Evolutionary conservation across 1,140 invertebrate genomes (phyloP), one percentile per base, ranked within the genome.

Genomic region (Caenorhabditis tropicalis): DNA sequence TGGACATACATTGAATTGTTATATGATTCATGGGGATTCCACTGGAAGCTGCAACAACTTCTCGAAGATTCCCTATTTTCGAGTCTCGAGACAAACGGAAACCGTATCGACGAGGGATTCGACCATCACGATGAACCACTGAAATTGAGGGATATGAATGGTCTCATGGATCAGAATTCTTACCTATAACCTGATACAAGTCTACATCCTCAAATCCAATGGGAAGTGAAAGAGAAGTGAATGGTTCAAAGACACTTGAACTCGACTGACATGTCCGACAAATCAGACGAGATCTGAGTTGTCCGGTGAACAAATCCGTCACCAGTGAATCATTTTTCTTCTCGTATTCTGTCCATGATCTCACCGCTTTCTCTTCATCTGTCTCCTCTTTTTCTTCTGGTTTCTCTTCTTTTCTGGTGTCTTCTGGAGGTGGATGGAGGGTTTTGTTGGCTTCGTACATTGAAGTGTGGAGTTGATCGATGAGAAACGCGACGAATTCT

Each of bases 381-480:
- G 48, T 27, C 92, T 91, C 85, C 90, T 92, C 89, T 91, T 95
- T 94, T 56, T 33, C 31, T 2, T 48, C 46, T 12, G 58, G 33
- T 29, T 49, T 51, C 29, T 56, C 58, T 88, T 94, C 93, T 43
- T 43, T 29, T n/a, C 39, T 5, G 21, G 16, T 4, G 2, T 74
- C 60, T 31, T 70, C 24, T 48, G 36, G 21, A n/a, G 31, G 39
- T 29, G 70, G 65, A 43, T 43, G 65, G 7, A 43, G n/a, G 43
- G 36, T 46, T 46, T 74, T 92, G 56, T 92, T 91, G n/a, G 94
- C 93, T 82, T 93, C 88, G 88, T 95, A 95, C 36, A 98, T 92
- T 88, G 97, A 96, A 87, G 96, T 95, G 89, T 97, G 96, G 86
- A 98, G 93, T 93, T 95, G 95, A 88, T 97, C 96, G 91, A 98